Base-by-base conservation (phyloP, 2,113 vertebrate species). In the Lutjanus erythropterus region DNA sequence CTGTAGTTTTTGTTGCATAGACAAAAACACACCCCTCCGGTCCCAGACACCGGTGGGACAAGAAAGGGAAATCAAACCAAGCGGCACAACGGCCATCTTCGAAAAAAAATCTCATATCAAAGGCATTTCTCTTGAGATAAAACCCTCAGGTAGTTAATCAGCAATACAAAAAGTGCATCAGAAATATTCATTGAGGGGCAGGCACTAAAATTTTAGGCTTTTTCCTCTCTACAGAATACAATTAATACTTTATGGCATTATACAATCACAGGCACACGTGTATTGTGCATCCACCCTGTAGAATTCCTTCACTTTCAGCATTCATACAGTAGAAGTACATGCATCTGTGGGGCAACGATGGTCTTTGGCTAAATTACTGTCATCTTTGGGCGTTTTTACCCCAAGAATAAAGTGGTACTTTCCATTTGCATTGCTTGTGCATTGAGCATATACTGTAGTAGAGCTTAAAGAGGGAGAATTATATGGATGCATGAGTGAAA, bases 361-460 rank as follows among this genome's bases (percentile, higher is more conserved):
- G 7, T 91, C 83, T 93, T 92, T 94, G 94, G 89, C 78, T 90
- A 27, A 73, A 87, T 90, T 76, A 78, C n/a, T n/a, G n/a, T n/a
- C n/a, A 73, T 42, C 42, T 78, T 75, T 84, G 65, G 86, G 65
- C 19, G n/a, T 75, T 46, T 9, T 76, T 11, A 46, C 65, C 81
- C 80, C 64, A 61, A 68, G 44, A 55, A 35, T 83, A 61, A 71
- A 72, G 35, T 47, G 80, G 78, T 83, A 71, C 46, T 71, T 81
- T 85, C 29, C 52, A 44, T 42, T 93, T 96, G 95, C 93, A 96
- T 94, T 94, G 93, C 39, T 88, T 88, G 87, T 94, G 93, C 95
- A 18, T 93, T 88, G 53, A 56, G 37, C 60, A 37, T 82, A 75
- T 70, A 53, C n/a, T n/a, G 77, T 23, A 75, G 55, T n/a, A n/a